Conservation (phyloP, 2,797 vertebrate genomes). For the Lithobates pipiens region DNA sequence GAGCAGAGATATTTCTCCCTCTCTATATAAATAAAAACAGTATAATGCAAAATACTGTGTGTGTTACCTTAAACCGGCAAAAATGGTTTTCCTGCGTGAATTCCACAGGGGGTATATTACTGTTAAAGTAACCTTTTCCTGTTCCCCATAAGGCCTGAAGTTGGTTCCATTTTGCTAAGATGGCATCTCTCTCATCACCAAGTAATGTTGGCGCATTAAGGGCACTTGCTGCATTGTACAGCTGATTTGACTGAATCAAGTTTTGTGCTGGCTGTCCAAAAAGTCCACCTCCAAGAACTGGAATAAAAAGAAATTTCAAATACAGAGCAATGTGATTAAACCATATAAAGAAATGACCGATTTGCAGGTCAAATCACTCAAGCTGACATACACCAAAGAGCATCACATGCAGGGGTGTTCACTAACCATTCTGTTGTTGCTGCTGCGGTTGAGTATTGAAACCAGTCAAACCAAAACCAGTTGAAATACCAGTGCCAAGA, state of each 20-base stretch:
- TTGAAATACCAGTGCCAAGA: conserved; percentile 86
- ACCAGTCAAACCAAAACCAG: conserved; percentile 86
- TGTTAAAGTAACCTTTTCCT: conserved; percentile 94
- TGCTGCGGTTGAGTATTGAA: conserved; percentile 90
- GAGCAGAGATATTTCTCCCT: too few species aligned
- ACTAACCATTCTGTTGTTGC: conserved; percentile 80
- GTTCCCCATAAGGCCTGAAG: conserved; percentile 98
- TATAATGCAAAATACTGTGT: background rate
- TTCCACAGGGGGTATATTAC: conserved; percentile 89
- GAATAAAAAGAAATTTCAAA: background rate
- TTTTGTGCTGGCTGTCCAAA: conserved; percentile 86
- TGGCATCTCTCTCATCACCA: conserved; percentile 94
- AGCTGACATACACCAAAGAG: background rate
- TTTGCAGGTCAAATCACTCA: too few species aligned
- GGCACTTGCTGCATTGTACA: conserved; percentile 94
- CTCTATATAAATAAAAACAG: too few species aligned
- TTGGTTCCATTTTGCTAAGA: conserved; percentile 98
- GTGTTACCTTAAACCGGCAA: conserved; percentile 94
- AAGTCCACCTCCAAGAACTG: conserved; percentile 84
- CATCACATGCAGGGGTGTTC: background rate
- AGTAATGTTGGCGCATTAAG: conserved; percentile 92
- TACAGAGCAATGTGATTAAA: background rate
- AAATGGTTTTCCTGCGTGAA: conserved; percentile 97
- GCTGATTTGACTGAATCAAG: conserved; percentile 86
- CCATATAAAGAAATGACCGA: background rate